A percentile compares a stretch with the other conserved stretches of the same genome.
Conservation (phyloP, 2,113 vertebrate species). For the Dromiciops gliroides region DNA sequence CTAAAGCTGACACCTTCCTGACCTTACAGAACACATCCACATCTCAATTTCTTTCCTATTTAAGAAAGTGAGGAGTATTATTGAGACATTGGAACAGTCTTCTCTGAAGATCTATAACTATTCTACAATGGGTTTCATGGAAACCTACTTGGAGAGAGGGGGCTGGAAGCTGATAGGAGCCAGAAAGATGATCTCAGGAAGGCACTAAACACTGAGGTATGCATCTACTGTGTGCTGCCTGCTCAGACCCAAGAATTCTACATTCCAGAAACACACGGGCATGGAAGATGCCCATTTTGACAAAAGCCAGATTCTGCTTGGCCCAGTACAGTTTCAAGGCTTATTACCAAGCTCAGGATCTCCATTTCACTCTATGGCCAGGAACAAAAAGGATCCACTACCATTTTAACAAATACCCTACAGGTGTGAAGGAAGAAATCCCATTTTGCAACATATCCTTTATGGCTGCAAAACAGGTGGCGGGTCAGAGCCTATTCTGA, state of each 20-base stretch:
- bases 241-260: neutral
- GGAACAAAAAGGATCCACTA: neutral
- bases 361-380: neutral
- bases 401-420: neutral
- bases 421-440: neutral
- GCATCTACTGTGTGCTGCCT: neutral
- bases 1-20: neutral
- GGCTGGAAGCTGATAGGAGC: neutral
- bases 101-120: neutral
- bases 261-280: neutral
- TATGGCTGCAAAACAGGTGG: fast-evolving
- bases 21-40: neutral
- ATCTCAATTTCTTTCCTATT: neutral
- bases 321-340: neutral
- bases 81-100: neutral
- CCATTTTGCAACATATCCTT: neutral
- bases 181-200: neutral
- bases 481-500: neutral
- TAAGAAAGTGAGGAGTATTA: neutral
- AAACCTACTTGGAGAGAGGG: neutral
- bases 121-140: neutral
- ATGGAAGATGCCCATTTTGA: neutral
- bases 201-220: neutral
- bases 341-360: neutral
- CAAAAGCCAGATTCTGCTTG: neutral